phyloP scores from a whole-genome alignment of 2,113 vertebrate genomes.

The Cheirogaleus medius region DNA sequence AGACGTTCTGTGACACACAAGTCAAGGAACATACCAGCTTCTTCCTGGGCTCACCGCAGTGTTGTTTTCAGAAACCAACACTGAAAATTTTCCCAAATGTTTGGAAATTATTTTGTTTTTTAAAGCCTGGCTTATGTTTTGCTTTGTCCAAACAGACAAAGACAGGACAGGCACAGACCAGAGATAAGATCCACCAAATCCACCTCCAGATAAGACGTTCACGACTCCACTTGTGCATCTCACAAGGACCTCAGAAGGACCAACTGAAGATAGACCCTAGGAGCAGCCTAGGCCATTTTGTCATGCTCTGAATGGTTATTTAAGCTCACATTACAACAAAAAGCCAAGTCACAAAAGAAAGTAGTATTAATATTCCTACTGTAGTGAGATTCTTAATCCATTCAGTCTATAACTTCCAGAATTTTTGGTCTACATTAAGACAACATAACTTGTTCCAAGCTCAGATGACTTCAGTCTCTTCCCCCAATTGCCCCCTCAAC shows the following conservation, averaged over 20 bases:
- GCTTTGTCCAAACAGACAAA: no score
- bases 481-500: fast-evolving
- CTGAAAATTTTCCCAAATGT: fast-evolving
- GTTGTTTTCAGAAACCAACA: neutral
- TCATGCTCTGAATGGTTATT: no score
- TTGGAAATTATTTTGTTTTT: neutral
- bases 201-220: neutral
- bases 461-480: neutral
- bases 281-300: fast-evolving
- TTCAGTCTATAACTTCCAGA: no score
- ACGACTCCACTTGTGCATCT: fast-evolving
- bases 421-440: fast-evolving
- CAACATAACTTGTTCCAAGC: neutral
- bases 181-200: neutral
- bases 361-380: fast-evolving
- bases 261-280: neutral
- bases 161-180: neutral
- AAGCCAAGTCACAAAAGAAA: no score
- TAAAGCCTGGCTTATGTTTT: neutral
- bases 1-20: neutral
- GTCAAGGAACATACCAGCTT: neutral
- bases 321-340: fast-evolving
- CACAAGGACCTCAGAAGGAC: neutral
- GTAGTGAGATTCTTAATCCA: neutral
- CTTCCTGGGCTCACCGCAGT: neutral